A percentile compares a stretch with the other conserved stretches of the same genome.
Evolutionary conservation across 2,888 invertebrate species (phyloP).

Genomic region (Drosophila flavopinicola): DNA sequence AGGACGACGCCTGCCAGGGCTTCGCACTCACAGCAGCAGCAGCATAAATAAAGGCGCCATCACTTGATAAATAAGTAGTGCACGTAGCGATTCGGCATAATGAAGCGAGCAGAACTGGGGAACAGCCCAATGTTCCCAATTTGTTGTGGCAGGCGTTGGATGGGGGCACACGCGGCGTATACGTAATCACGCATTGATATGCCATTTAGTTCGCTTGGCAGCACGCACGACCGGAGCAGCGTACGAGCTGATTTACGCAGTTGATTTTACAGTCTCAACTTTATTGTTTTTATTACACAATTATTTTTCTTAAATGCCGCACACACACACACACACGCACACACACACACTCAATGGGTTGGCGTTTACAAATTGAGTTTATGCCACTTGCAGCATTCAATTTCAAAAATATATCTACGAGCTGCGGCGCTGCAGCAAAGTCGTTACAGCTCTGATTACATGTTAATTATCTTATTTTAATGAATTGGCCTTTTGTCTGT

Average conservation of each 20-base stretch:
- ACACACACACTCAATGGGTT: neutral
- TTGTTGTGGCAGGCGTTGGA: too few relatives aligned
- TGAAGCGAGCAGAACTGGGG: conserved; percentile 58
- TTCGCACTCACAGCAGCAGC: conserved; percentile 38
- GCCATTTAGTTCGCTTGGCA: conserved; percentile 60
- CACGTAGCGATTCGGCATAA: conserved; percentile 79
- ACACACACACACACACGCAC: neutral
- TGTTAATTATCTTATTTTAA: conserved; percentile 70
- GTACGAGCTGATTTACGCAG: conserved; percentile 63
- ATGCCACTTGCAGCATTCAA: conserved; percentile 36
- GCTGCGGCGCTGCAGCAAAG: conserved; percentile 21
- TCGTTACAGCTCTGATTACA: conserved; percentile 73
- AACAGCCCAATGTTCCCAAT: conserved; percentile 35
- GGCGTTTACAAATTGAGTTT: conserved; percentile 49
- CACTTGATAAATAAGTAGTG: conserved; percentile 77
- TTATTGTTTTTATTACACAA: conserved; percentile 63
- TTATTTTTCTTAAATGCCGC: conserved; percentile 42
- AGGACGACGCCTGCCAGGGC: conserved; percentile 35
- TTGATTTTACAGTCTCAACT: conserved; percentile 67
- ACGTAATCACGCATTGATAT: conserved; percentile 80
- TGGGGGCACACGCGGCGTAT: conserved; percentile 69
- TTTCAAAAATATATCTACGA: conserved; percentile 44
- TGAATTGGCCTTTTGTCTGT: conserved; percentile 46
- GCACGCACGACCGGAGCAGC: conserved; percentile 26
- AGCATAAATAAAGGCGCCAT: conserved; percentile 72